Evolutionary conservation across 2,888 invertebrate genomes (phyloP).

Genomic region (Masnerella sp.): DNA sequence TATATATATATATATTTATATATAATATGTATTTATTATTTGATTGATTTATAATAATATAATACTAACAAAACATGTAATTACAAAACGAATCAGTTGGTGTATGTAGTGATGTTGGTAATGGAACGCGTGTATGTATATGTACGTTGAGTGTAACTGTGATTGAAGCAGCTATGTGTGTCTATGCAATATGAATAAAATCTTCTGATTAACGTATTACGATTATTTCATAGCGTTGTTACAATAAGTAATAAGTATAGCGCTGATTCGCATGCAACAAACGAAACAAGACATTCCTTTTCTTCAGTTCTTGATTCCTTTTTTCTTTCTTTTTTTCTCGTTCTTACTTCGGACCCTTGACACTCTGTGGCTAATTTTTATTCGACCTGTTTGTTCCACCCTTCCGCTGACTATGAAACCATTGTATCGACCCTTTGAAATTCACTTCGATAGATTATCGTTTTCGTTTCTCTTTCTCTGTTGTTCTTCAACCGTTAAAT

Average conservation of each 20-base stretch:
- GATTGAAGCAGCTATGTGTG: conserved; percentile 73
- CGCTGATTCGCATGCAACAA: conserved; percentile 68
- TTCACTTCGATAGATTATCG: conserved; percentile 12
- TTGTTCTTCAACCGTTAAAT: conserved; percentile 62
- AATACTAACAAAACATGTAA: conserved; percentile 76
- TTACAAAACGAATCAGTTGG: conserved; percentile 71
- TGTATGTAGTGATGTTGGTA: conserved; percentile 25
- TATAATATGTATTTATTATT: conserved; percentile 54
- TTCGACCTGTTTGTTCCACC: conserved; percentile 34
- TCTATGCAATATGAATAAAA: conserved; percentile 71
- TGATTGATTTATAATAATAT: conserved; percentile 64
- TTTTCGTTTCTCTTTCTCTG: conserved; percentile 52
- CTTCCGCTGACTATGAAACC: conserved; percentile 16
- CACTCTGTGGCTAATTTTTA: conserved; percentile 38
- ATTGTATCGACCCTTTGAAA: conserved; percentile 8
- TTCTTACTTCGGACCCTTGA: conserved; percentile 46
- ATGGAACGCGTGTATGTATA: conserved; percentile 3
- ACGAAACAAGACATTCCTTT: conserved; percentile 44
- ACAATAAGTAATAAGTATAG: conserved; percentile 71
- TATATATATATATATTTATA: conserved; percentile 17
- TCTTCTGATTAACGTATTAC: conserved; percentile 73
- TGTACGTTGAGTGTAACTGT: conserved; percentile 62
- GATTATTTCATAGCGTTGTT: conserved; percentile 71
- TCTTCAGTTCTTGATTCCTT: neutral
- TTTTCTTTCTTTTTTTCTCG: conserved; percentile 21